These are phyloP conservation scores for Pteropus rufus DNA, from an alignment of 2,797 vertebrate genomes.

Conservation along the genomic window DNA sequence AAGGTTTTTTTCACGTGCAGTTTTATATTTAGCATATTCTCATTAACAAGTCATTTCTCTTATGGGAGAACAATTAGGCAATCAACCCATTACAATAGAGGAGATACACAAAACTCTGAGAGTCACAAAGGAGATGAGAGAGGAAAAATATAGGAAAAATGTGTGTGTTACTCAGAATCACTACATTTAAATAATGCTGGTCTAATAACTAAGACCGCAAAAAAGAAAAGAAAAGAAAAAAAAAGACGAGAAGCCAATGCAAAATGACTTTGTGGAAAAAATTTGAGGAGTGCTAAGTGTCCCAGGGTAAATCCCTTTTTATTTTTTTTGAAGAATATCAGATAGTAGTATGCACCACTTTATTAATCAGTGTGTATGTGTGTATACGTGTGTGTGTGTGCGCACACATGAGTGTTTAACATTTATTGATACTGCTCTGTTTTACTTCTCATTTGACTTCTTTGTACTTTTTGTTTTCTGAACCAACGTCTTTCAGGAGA, in stretches of 20 bases:
- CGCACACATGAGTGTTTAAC: background rate
- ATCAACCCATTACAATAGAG: conserved; percentile 54
- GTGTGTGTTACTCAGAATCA: conserved; percentile 44
- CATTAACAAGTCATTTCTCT: conserved; percentile 50
- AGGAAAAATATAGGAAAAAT: conserved; percentile 23
- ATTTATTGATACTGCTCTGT: background rate
- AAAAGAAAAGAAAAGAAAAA: background rate
- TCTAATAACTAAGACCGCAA: background rate
- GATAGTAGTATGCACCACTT: background rate
- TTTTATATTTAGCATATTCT: conserved; percentile 40
- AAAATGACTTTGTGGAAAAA: conserved; percentile 8
- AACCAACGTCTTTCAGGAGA: background rate
- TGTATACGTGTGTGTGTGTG: rapidly evolving
- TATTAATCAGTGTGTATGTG: background rate
- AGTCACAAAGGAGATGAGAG: conserved; percentile 15
- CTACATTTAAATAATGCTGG: conserved; percentile 25
- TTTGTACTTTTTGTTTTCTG: background rate
- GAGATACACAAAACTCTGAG: conserved; percentile 46
- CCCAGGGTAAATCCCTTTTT: background rate
- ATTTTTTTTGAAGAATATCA: background rate
- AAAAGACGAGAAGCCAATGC: background rate
- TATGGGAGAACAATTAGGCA: conserved; percentile 57
- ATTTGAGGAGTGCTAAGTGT: background rate
- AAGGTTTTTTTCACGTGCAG: background rate
- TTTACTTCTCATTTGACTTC: background rate